Evolutionary conservation across 2,888 invertebrate species (phyloP).

Genomic region (Lamellibrachia satsuma): DNA sequence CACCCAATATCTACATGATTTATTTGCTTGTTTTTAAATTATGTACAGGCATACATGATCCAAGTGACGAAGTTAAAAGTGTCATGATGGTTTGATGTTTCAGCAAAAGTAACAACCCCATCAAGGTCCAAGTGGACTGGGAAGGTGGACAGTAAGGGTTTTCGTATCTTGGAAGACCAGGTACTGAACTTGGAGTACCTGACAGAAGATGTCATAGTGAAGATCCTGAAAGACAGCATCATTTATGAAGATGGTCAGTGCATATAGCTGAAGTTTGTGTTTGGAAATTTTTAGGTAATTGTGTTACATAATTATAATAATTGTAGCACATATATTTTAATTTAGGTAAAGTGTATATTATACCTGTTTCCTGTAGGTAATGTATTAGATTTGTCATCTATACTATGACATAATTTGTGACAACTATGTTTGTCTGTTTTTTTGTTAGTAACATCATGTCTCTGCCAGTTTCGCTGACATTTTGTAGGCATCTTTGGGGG

Average conservation of each 20-base stretch:
- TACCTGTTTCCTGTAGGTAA: too few species aligned
- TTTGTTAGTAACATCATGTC: too few species aligned
- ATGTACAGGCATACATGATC: neutral
- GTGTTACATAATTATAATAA: too few species aligned
- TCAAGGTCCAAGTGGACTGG: conserved; percentile 33
- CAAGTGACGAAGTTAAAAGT: neutral
- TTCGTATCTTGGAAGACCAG: conserved; percentile 53
- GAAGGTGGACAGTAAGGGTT: conserved; percentile 52
- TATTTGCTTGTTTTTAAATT: neutral
- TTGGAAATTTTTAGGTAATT: neutral
- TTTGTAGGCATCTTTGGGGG: too few species aligned
- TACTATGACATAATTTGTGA: too few species aligned
- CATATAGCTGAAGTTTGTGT: neutral
- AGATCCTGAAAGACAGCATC: conserved; percentile 55
- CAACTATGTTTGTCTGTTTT: too few species aligned
- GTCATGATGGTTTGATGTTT: neutral
- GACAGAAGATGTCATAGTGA: conserved; percentile 52
- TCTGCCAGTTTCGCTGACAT: too few species aligned
- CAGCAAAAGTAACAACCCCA: conserved; percentile 19
- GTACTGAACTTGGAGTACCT: conserved; percentile 51
- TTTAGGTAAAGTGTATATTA: too few species aligned
- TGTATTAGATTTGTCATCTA: too few species aligned
- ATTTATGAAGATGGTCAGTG: conserved; percentile 57
- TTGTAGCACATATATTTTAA: too few species aligned
- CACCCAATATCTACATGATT: conserved; percentile 14